A percentile compares a stretch with the other conserved stretches of the same genome.
Conservation (phyloP, 2,113 vertebrate species). For the Protomyctophum bolini region DNA sequence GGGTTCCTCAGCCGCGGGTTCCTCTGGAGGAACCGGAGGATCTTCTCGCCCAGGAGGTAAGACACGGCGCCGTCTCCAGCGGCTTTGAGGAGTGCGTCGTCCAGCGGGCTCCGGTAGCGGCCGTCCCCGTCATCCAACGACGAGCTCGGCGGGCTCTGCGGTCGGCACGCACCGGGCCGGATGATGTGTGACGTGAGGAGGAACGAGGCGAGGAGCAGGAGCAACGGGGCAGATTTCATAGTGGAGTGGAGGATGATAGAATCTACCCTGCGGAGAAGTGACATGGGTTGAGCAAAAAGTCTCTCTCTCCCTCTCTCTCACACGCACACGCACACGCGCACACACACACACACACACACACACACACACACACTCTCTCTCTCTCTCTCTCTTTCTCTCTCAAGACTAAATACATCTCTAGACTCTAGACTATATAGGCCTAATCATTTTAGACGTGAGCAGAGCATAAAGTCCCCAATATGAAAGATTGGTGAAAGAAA, state of each 20-base stretch:
- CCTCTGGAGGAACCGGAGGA: conserved; percentile 64
- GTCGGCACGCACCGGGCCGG: conserved; percentile 68
- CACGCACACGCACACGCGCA: too few relatives aligned
- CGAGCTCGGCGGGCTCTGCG: conserved; percentile 57
- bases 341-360: too few relatives aligned
- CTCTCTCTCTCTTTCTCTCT: too few relatives aligned
- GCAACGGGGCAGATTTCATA: conserved; percentile 76
- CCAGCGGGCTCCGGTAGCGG: conserved; percentile 63
- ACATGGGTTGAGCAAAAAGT: too few relatives aligned
- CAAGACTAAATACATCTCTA: too few relatives aligned
- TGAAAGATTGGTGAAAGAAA: too few relatives aligned
- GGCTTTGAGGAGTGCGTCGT: conserved; percentile 63
- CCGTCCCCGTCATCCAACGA: conserved; percentile 23
- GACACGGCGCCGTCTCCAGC: conserved; percentile 58
- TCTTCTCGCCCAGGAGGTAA: conserved; percentile 63
- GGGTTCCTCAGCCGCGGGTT: conserved; percentile 43
- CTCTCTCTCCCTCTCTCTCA: too few relatives aligned
- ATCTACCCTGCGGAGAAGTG: too few relatives aligned
- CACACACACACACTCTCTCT: too few relatives aligned
- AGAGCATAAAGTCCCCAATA: too few relatives aligned
- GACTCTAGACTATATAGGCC: too few relatives aligned
- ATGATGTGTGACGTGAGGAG: conserved; percentile 70
- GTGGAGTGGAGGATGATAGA: conserved; percentile 13
- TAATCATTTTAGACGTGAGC: too few relatives aligned
- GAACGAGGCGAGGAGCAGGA: conserved; percentile 75